Evolutionary conservation across 2,888 invertebrate genomes (phyloP).

Genomic region (Athripsodes cinereus): DNA sequence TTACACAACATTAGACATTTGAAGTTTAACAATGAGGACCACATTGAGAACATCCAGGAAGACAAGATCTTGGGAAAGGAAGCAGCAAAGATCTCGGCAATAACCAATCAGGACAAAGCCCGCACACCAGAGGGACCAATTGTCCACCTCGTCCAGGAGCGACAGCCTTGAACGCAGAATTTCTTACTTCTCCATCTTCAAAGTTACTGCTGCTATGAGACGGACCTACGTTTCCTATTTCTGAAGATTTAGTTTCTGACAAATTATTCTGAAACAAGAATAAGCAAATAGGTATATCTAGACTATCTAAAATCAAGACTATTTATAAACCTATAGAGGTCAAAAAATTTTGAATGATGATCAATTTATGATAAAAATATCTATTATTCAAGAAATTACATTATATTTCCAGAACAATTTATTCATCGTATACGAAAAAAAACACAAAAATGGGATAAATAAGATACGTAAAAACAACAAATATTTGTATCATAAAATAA

Average conservation of each 20-base stretch:
- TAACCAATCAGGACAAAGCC: slow-evolving; percentile 44
- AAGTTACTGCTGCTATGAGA: background rate
- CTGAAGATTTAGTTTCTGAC: background rate
- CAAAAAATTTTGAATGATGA: too few species aligned
- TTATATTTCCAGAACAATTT: too few species aligned
- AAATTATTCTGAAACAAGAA: background rate
- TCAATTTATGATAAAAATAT: too few species aligned
- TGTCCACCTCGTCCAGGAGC: slow-evolving; percentile 43
- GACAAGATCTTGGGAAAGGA: slow-evolving; percentile 37
- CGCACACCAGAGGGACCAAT: slow-evolving; percentile 47
- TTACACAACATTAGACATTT: too few species aligned
- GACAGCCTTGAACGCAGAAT: slow-evolving; percentile 49
- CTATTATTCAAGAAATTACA: too few species aligned
- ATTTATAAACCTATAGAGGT: too few species aligned
- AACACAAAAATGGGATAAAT: too few species aligned
- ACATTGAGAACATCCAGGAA: slow-evolving; percentile 47
- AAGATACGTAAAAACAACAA: too few species aligned
- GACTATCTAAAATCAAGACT: too few species aligned
- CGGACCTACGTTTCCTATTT: background rate
- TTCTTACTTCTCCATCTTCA: slow-evolving; percentile 25
- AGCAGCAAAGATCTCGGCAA: slow-evolving; percentile 45
- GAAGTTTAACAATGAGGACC: slow-evolving; percentile 40
- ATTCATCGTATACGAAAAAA: too few species aligned
- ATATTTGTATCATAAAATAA: too few species aligned
- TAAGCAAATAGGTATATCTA: too few species aligned